Evolutionary conservation across 2,113 vertebrate species (phyloP).

Genomic region (Nesoenas mayeri): DNA sequence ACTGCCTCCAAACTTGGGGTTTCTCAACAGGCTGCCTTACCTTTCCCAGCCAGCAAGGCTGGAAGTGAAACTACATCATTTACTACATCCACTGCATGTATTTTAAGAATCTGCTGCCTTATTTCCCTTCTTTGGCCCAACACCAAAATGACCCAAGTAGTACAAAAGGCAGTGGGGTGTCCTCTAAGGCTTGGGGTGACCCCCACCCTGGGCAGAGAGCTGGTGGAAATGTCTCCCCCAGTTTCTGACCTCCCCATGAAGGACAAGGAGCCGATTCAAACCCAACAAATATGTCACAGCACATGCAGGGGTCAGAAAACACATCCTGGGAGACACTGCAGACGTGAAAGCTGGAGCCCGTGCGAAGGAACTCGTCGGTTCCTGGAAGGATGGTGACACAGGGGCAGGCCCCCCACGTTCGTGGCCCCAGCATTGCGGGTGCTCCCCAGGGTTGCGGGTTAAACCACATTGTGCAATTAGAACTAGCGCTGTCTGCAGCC

Average conservation of each 20-base stretch:
- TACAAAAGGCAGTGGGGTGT: neutral
- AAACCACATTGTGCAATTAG: too few species aligned
- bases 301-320: neutral
- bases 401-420: neutral
- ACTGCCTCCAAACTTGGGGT: too few species aligned
- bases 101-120: neutral
- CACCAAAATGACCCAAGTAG: neutral
- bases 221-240: too few species aligned
- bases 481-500: neutral
- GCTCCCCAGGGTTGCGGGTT: neutral
- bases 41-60: neutral
- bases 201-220: too few species aligned
- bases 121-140: neutral
- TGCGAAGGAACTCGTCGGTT: accelerated
- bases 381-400: neutral
- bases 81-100: too few species aligned
- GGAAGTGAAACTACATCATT: neutral
- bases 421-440: accelerated
- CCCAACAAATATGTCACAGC: neutral
- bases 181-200: neutral
- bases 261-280: neutral
- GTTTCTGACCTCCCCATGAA: too few species aligned
- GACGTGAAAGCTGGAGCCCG: accelerated
- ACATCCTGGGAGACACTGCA: neutral
- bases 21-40: neutral